Evolutionary conservation across 92 coral and sea anemone genomes (phyloP).

Genomic region (Porites evermanni): DNA sequence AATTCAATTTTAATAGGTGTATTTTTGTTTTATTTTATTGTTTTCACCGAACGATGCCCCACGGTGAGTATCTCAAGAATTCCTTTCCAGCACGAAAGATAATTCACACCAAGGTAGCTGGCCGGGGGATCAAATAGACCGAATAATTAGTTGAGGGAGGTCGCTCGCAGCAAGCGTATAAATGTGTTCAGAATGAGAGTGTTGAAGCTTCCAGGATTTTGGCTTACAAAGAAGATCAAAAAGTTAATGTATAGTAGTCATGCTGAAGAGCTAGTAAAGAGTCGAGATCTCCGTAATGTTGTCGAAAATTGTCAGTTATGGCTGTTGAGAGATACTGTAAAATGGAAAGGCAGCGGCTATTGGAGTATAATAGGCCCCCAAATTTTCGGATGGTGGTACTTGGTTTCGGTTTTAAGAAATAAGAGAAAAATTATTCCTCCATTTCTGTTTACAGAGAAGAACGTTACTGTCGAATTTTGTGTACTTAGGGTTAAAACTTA

Average conservation of each 20-base stretch:
- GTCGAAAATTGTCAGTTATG: too few species aligned
- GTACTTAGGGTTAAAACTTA: background rate
- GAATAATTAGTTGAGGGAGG: background rate
- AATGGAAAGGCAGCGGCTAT: too few species aligned
- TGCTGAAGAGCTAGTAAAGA: background rate
- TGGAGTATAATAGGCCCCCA: too few species aligned
- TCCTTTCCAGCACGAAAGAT: slow-evolving; percentile 6
- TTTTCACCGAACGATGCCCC: slow-evolving; percentile 18
- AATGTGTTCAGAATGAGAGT: background rate
- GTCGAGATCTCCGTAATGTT: background rate
- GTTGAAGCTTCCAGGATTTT: background rate
- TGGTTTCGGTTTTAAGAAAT: background rate
- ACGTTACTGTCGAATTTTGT: background rate
- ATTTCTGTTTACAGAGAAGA: background rate
- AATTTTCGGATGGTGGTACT: too few species aligned
- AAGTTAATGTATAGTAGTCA: slow-evolving; percentile 30
- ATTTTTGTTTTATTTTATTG: slow-evolving; percentile 21
- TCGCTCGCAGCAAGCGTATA: background rate
- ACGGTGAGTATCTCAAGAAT: background rate
- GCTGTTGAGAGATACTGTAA: too few species aligned
- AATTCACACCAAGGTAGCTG: background rate
- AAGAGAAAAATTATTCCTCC: background rate
- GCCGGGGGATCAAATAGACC: background rate
- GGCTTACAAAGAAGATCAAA: slow-evolving; percentile 48
- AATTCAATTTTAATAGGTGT: slow-evolving; percentile 7